Evolutionary conservation across 2,113 vertebrate genomes (phyloP).

Genomic region (Arvicanthis niloticus): DNA sequence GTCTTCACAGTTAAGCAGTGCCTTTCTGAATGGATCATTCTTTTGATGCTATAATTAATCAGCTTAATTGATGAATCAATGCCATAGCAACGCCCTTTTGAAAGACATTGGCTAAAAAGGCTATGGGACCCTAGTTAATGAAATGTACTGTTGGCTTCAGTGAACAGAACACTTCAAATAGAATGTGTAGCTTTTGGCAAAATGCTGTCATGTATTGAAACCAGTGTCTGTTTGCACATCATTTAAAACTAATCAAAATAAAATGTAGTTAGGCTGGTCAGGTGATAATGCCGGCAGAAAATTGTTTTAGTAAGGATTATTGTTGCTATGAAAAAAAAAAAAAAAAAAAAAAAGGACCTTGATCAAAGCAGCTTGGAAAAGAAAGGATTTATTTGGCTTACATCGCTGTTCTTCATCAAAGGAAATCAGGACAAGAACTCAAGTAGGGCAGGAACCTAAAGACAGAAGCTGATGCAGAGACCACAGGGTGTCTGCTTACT

Average conservation of each 20-base stretch:
- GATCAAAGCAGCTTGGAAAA: background rate
- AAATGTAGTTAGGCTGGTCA: background rate
- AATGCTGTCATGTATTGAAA: background rate
- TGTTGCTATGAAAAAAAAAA: background rate
- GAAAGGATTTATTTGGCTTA: background rate
- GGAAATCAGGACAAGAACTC: background rate
- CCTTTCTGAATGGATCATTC: background rate
- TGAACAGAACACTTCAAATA: background rate
- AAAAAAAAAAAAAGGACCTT: too few species aligned
- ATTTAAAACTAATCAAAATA: background rate
- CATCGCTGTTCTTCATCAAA: background rate
- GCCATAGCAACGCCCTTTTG: background rate
- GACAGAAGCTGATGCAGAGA: background rate
- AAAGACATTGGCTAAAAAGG: background rate
- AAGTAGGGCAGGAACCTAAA: background rate
- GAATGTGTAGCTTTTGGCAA: background rate
- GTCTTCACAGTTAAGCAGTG: background rate
- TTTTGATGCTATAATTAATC: background rate
- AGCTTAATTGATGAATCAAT: slow-evolving; percentile 29
- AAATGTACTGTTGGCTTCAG: background rate
- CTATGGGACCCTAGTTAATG: background rate
- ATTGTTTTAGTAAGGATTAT: background rate
- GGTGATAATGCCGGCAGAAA: background rate
- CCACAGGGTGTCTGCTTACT: background rate
- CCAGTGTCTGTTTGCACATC: background rate